These are phyloP conservation scores for Myocastor coypus DNA, from an alignment of 2,113 vertebrate genomes.

Conservation along the genomic window DNA sequence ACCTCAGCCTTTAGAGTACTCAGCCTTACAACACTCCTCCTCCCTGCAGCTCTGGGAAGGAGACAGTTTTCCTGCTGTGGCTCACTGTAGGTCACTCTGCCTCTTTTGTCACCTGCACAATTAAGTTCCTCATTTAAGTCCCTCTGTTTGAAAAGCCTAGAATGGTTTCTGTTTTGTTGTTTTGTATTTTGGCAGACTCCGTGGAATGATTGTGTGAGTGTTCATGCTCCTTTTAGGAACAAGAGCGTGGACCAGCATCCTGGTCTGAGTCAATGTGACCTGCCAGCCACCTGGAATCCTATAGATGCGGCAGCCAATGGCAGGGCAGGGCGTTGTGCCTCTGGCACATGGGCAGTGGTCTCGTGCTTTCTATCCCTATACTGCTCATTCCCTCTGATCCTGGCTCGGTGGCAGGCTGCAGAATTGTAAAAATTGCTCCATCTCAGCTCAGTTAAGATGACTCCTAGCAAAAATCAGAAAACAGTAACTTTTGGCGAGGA, in stretches of 20 bases:
- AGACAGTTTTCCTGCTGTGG: neutral
- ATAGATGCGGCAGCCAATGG: neutral
- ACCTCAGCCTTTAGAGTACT: neutral
- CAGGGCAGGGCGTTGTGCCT: neutral
- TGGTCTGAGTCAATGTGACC: neutral
- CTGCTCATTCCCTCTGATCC: neutral
- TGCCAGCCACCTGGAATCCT: neutral
- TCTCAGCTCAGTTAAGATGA: neutral
- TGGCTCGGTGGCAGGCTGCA: neutral
- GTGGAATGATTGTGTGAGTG: neutral
- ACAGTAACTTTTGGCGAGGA: neutral
- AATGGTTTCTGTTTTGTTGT: constrained; percentile 3
- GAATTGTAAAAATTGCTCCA: accelerated
- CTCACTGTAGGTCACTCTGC: neutral
- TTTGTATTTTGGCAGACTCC: neutral
- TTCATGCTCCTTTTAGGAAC: neutral
- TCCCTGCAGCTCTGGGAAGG: neutral
- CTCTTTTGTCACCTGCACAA: neutral
- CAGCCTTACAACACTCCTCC: neutral
- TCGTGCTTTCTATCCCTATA: neutral
- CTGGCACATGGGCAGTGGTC: neutral
- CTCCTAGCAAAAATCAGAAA: neutral
- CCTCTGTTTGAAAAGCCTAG: neutral
- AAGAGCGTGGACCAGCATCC: neutral
- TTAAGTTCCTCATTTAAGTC: constrained; percentile 13